Base-by-base conservation (phyloP, 2,888 invertebrate species). In the Orthosia gothica region DNA sequence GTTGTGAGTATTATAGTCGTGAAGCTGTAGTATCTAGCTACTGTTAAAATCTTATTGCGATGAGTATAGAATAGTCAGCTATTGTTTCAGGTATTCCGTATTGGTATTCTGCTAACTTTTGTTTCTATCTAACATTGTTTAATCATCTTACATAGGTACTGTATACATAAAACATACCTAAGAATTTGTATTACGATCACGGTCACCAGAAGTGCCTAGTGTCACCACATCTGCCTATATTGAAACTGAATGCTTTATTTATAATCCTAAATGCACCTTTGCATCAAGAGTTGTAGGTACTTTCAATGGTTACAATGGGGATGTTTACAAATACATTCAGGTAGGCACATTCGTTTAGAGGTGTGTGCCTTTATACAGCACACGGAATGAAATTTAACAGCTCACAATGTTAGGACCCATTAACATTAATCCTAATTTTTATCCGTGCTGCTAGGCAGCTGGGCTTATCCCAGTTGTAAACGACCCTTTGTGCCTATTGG, bases 241-340 rank as follows among this genome's bases (percentile, higher is more conserved):
- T 26, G 2, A 23, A 23, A 76, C 3, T 54, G 47, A 50, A 67
- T 26, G 12, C n/a, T n/a, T n/a, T 26, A 32, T 23, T 40, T 40
- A 40, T 9, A 40, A 55, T 23, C 55, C n/a, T 54, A n/a, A n/a
- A 23, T 45, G 45, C 50, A 45, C 32, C n/a, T 47, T 59, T 59
- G 23, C 32, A 16, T 59, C 16, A 32, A 40, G 59, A 32, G 26
- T 40, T 32, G 26, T 54, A 58, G 26, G 15, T 45, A 47, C 11
- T 13, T 59, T 20, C 15, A 58, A 47, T 52, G 50, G 32, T 18
- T 54, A 49, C 23, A 74, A 70, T 59, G 52, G 40, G 4, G 20
- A 50, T 76, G 61, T 79, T 80, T 55, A 72, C 61, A 62, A 62
- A 79, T 40, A 73, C 49, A 13, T 20, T 18, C 26, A 49, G 11